Conservation (phyloP, 2,888 invertebrate genomes). For the Ephialtes manifestator region DNA sequence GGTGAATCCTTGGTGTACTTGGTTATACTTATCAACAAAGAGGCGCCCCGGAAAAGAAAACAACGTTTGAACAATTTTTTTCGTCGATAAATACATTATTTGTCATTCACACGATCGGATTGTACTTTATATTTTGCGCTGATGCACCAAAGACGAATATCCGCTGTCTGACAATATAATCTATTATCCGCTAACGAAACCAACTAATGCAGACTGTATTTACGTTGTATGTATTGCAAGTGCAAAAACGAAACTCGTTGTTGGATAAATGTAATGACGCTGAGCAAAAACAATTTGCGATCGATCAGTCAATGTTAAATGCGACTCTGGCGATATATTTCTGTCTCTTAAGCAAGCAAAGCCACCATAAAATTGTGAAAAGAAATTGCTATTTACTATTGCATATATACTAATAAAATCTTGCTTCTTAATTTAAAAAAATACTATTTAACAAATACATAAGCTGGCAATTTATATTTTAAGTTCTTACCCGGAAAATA, state of each 20-base stretch:
- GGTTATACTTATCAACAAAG: background rate
- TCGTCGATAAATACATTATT: slow-evolving; percentile 33
- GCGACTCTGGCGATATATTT: background rate
- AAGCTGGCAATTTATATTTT: no score
- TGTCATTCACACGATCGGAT: slow-evolving; percentile 18
- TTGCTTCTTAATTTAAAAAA: background rate
- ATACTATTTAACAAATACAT: no score
- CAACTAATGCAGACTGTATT: slow-evolving; percentile 62
- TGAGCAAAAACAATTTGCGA: slow-evolving; percentile 8
- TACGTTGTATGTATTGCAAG: slow-evolving; percentile 53
- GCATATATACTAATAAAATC: background rate
- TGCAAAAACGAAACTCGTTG: slow-evolving; percentile 39
- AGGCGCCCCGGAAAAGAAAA: background rate
- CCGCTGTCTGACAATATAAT: slow-evolving; percentile 71
- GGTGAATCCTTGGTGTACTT: slow-evolving; percentile 45
- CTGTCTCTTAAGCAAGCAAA: background rate
- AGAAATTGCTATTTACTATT: no score
- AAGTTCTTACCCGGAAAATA: no score
- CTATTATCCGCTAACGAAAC: slow-evolving; percentile 56
- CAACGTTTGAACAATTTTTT: background rate
- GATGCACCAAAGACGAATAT: slow-evolving; percentile 71
- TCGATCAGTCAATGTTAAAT: background rate
- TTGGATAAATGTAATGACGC: slow-evolving; percentile 50
- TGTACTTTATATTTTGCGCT: slow-evolving; percentile 59
- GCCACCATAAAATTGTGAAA: background rate